Percentiles rank a stretch among this genome's conserved stretches.
Evolutionary conservation across 2,888 invertebrate genomes (phyloP).

Genomic region (Cheilosia impressa): DNA sequence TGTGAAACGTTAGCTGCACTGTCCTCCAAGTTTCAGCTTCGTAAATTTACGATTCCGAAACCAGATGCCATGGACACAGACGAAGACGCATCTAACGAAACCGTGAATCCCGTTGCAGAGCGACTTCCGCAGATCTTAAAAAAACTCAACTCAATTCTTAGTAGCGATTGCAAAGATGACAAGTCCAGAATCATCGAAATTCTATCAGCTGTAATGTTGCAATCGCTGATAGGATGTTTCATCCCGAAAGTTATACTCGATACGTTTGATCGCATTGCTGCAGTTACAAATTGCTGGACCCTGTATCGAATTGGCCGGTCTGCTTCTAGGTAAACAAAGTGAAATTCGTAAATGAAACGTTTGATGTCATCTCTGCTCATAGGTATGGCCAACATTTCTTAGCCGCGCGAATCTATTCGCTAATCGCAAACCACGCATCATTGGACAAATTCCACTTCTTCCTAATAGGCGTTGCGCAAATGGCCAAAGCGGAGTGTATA

Average conservation of each 20-base stretch:
- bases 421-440: constrained; percentile 88
- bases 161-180: constrained; percentile 78
- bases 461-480: constrained; percentile 91
- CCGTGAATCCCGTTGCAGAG: constrained; percentile 76
- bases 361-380: constrained; percentile 76
- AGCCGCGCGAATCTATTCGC: constrained; percentile 87
- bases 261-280: constrained; percentile 86
- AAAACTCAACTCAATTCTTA: constrained; percentile 80
- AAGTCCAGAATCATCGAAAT: constrained; percentile 88
- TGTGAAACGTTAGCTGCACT: constrained; percentile 91
- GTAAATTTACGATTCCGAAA: constrained; percentile 78
- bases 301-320: constrained; percentile 94
- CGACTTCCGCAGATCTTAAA: constrained; percentile 81
- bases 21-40: constrained; percentile 85
- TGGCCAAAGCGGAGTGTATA: constrained; percentile 89
- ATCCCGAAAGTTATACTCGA: constrained; percentile 87
- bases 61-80: constrained; percentile 79
- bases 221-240: constrained; percentile 89
- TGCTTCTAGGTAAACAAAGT: constrained; percentile 87
- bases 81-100: constrained; percentile 58
- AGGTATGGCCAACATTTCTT: constrained; percentile 91
- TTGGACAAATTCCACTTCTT: constrained; percentile 96
- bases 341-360: constrained; percentile 84
- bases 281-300: constrained; percentile 90
- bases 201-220: constrained; percentile 92